These are phyloP conservation scores for Bemisia tabaci DNA, from an alignment of 1,140 invertebrate genomes.

Conservation along the genomic window DNA sequence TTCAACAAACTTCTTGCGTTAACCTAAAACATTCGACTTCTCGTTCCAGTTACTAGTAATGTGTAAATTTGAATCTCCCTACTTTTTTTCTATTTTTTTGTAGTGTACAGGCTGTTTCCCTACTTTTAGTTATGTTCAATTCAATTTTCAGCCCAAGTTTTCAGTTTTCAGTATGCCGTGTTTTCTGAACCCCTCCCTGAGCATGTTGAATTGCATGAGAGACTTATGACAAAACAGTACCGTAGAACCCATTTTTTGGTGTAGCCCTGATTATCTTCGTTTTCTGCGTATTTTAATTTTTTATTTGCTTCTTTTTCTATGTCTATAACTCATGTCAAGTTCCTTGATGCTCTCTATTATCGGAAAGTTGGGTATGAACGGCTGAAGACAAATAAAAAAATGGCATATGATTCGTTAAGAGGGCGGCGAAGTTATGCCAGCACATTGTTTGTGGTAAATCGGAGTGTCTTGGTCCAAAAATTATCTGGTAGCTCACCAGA, in stretches of 20 bases:
- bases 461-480: neutral
- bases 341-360: neutral
- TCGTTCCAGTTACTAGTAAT: no score
- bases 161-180: no score
- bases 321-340: neutral
- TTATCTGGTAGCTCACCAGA: neutral
- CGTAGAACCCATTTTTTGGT: neutral
- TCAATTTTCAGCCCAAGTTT: no score
- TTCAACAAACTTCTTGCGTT: no score
- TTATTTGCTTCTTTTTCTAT: neutral
- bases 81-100: no score
- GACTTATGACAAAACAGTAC: no score
- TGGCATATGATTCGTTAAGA: neutral
- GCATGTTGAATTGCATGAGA: no score
- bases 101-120: no score
- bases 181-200: no score
- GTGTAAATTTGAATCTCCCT: no score
- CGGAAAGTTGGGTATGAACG: neutral
- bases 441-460: neutral
- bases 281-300: neutral
- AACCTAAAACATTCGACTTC: no score
- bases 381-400: neutral
- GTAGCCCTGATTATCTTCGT: neutral
- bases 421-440: neutral
- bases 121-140: no score